Percentiles rank a stretch among this genome's conserved stretches.
Evolutionary conservation across 2,797 vertebrate species (phyloP).

Genomic region (Propithecus deckenii): DNA sequence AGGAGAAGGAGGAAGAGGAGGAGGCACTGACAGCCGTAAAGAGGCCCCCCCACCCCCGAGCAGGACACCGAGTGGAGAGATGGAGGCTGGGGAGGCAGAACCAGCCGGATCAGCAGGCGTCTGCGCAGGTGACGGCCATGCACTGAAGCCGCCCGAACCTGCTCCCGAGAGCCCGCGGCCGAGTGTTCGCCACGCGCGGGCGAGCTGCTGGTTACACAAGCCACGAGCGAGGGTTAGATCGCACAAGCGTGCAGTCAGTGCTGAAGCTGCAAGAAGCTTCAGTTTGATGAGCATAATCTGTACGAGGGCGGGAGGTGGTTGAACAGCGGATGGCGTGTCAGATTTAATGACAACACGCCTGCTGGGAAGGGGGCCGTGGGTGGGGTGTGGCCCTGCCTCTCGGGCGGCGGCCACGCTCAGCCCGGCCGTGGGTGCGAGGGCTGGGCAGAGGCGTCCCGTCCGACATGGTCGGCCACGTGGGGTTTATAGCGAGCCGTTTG

Average conservation of each 20-base stretch:
- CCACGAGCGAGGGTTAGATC: not conserved
- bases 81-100: no score
- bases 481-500: fast-evolving
- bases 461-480: fast-evolving
- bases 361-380: not conserved
- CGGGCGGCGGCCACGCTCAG: no score
- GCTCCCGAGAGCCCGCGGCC: not conserved
- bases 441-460: fast-evolving
- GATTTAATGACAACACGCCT: fast-evolving
- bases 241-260: not conserved
- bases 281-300: fast-evolving
- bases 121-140: not conserved
- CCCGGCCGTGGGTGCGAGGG: fast-evolving
- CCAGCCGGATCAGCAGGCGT: not conserved
- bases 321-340: fast-evolving
- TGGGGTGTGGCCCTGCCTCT: no score
- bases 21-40: fast-evolving
- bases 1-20: not conserved
- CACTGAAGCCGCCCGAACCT: not conserved
- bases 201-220: not conserved
- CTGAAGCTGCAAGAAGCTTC: not conserved
- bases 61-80: not conserved
- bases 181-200: not conserved
- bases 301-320: not conserved
- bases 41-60: not conserved